These are phyloP conservation scores for Microcebus lehilahytsara DNA, from an alignment of 2,113 vertebrate species.

Conservation along the genomic window DNA sequence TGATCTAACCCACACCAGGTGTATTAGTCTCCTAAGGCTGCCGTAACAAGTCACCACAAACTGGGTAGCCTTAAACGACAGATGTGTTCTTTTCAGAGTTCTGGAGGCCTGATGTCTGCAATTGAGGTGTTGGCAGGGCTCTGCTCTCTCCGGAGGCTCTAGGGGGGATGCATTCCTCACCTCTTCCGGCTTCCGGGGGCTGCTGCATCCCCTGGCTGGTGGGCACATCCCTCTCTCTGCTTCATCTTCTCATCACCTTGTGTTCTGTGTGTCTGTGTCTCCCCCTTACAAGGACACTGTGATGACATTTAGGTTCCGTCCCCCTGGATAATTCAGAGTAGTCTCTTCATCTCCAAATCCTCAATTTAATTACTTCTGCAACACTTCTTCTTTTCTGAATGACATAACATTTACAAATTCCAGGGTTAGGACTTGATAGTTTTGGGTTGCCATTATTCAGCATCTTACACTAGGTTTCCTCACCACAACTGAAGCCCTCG, in stretches of 20 bases:
- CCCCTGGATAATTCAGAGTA: background rate
- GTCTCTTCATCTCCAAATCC: background rate
- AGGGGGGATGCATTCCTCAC: background rate
- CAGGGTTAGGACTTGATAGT: background rate
- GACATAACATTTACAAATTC: background rate
- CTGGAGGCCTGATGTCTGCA: background rate
- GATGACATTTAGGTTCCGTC: background rate
- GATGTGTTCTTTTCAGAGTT: background rate
- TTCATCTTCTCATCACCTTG: background rate
- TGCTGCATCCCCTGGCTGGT: background rate
- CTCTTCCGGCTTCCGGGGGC: background rate
- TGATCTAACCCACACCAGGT: background rate
- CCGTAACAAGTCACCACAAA: background rate
- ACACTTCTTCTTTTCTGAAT: background rate
- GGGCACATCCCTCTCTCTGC: background rate
- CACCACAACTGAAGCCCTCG: background rate
- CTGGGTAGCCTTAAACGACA: background rate
- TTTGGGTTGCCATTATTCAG: background rate
- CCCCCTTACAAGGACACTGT: background rate
- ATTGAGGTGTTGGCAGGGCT: background rate
- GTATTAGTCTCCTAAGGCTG: background rate
- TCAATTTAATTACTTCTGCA: background rate
- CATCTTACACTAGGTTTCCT: background rate
- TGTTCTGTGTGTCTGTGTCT: background rate
- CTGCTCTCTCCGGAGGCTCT: background rate